These are phyloP conservation scores for Takifugu flavidus DNA, from an alignment of 2,113 vertebrate species.

Conservation along the genomic window DNA sequence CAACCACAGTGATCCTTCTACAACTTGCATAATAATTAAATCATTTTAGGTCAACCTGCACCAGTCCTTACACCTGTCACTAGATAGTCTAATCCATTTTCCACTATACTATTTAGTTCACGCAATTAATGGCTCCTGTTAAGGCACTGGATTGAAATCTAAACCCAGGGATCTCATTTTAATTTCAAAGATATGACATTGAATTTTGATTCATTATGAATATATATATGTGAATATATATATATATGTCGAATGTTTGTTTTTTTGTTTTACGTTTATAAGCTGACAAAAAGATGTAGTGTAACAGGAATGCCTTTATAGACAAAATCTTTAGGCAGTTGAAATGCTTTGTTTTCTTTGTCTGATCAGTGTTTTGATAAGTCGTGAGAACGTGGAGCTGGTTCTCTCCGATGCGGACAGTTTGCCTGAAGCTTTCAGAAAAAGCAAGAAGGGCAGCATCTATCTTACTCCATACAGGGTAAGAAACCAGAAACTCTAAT, in stretches of 20 bases:
- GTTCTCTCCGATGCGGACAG: constrained; percentile 85
- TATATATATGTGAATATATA: not conserved
- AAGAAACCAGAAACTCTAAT: constrained; percentile 46
- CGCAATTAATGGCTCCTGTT: constrained; percentile 24
- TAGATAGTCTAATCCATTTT: constrained; percentile 50
- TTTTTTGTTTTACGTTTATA: not conserved
- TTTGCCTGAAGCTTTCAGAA: constrained; percentile 88
- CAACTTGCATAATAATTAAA: not conserved
- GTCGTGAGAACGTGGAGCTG: constrained; percentile 90
- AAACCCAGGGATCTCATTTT: constrained; percentile 25
- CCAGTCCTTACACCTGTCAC: constrained; percentile 17
- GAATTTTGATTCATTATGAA: not conserved
- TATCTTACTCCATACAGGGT: constrained; percentile 96
- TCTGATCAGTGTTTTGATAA: constrained; percentile 79
- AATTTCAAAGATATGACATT: not conserved
- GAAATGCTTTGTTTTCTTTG: not conserved
- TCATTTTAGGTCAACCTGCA: constrained; percentile 15
- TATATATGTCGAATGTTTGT: not conserved
- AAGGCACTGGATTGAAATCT: constrained; percentile 35
- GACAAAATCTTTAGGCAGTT: too few relatives aligned
- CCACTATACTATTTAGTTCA: constrained; percentile 10
- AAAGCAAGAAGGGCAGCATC: constrained; percentile 91
- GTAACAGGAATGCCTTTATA: not conserved
- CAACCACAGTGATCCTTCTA: too few relatives aligned
- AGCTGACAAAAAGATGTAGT: not conserved